These are phyloP conservation scores for Mormyrops attenuatus DNA, from an alignment of 2,797 vertebrate genomes.

Conservation along the genomic window DNA sequence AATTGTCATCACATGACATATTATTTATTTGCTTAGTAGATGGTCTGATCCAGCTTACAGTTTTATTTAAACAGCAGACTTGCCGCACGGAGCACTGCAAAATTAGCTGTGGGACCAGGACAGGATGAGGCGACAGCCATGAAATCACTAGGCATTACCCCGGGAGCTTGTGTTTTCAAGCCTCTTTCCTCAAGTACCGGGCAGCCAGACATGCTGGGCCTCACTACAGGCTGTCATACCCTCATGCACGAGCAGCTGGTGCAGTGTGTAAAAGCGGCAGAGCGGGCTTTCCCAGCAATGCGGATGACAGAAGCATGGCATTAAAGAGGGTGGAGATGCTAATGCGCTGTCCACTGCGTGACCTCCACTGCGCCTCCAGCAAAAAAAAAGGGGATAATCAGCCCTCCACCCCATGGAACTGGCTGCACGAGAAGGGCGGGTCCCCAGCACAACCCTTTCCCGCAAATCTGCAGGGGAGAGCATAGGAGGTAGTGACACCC, in stretches of 20 bases:
- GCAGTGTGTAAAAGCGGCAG: not conserved
- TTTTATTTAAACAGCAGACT: not conserved
- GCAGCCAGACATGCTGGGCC: not conserved
- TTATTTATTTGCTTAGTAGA: not conserved
- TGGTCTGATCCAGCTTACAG: not conserved
- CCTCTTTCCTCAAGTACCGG: not conserved
- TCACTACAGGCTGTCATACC: not conserved
- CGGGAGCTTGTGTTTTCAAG: not conserved
- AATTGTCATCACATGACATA: not conserved
- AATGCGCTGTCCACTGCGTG: not conserved
- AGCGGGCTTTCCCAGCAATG: not conserved
- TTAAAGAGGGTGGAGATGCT: not conserved
- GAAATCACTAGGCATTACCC: not conserved
- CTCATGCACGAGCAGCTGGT: not conserved
- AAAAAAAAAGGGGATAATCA: not conserved
- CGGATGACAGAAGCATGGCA: not conserved
- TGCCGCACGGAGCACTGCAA: not conserved
- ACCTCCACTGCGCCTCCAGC: not conserved
- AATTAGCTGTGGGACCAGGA: not conserved
- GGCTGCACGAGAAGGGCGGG: not conserved
- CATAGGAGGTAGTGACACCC: not conserved
- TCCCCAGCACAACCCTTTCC: not conserved
- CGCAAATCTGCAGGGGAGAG: not conserved
- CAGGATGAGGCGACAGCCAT: not conserved
- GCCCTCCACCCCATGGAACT: not conserved